Percentiles rank a stretch among this genome's conserved stretches.
These are phyloP conservation scores for Chromoteleia sp. DNA, from an alignment of 2,888 invertebrate species.

Conservation along the genomic window DNA sequence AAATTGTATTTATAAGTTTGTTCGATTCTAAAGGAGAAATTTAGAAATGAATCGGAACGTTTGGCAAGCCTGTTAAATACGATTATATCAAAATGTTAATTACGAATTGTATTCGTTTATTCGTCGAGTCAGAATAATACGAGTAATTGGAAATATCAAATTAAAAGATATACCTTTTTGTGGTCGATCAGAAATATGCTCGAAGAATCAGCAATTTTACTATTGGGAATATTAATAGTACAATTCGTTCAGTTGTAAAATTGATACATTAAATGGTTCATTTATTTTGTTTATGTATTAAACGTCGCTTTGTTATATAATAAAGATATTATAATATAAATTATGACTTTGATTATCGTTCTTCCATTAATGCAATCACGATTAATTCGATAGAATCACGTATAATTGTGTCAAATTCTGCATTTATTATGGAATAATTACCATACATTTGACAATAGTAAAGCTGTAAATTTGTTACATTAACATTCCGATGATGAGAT, in stretches of 20 bases:
- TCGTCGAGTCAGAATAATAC: too few species aligned
- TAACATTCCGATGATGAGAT: constrained; percentile 1
- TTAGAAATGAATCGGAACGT: background rate
- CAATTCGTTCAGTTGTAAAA: too few species aligned
- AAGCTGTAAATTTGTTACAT: constrained; percentile 9
- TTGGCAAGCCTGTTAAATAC: too few species aligned
- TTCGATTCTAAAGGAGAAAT: constrained; percentile 3
- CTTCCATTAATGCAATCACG: background rate
- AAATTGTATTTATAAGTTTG: constrained; percentile 22
- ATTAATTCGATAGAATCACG: background rate
- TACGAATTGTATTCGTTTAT: too few species aligned
- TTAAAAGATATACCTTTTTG: too few species aligned
- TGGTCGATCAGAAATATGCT: too few species aligned
- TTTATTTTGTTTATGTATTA: too few species aligned
- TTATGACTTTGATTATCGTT: background rate
- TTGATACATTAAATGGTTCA: too few species aligned
- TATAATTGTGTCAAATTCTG: background rate
- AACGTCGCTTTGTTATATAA: background rate
- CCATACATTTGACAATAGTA: background rate
- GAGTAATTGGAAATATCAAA: too few species aligned
- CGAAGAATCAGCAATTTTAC: too few species aligned
- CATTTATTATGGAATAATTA: background rate
- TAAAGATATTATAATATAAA: background rate
- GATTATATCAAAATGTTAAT: too few species aligned
- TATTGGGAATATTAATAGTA: too few species aligned